Base-by-base conservation (phyloP, 1,140 invertebrate species). In the Drosophila repletoides region DNA sequence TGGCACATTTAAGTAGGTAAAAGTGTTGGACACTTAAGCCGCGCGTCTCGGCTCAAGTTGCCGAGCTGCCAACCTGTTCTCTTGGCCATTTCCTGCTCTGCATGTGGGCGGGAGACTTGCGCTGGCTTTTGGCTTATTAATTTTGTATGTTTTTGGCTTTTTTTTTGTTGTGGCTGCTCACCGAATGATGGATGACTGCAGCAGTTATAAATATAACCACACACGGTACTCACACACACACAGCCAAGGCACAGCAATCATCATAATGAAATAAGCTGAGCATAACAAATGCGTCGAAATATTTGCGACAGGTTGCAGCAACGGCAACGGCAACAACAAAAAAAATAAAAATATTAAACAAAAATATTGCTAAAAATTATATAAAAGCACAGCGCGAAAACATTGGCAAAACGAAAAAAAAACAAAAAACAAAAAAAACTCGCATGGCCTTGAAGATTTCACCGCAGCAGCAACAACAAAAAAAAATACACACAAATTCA, bases 271-370 rank as follows among this genome's bases (percentile, higher is more conserved):
- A 86, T 76, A 86, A 86, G 67, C 72, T 86, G 74, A 86, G 80
- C 80, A 86, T 86, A 86, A 86, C 80, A 86, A 86, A 86, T 86
- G 80, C 80, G 80, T 76, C 80, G 75, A 86, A 86, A 80, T 86
- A 74, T 83, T 76, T 76, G 80, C 76, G 80, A 80, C 80, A 86
- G 80, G 80, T 86, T 86, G 80, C 80, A 84, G 59, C 60, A 67
- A 70, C 71, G n/a, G n/a, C n/a, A n/a, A n/a, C n/a, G n/a, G n/a
- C n/a, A n/a, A n/a, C n/a, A n/a, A n/a, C n/a, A n/a, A 68, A 61
- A 51, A 72, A 67, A 63, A 34, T 33, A 33, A 52, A 38, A 24
- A n/a, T n/a, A n/a, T n/a, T 19, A 24, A 29, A 28, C 19, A 51
- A 26, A 48, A 60, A 53, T 28, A 66, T 55, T 55, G 36, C 43